A percentile compares a stretch with the other conserved stretches of the same genome.
Evolutionary conservation across 2,888 invertebrate species (phyloP).

Genomic region (Ochropacha duplaris): DNA sequence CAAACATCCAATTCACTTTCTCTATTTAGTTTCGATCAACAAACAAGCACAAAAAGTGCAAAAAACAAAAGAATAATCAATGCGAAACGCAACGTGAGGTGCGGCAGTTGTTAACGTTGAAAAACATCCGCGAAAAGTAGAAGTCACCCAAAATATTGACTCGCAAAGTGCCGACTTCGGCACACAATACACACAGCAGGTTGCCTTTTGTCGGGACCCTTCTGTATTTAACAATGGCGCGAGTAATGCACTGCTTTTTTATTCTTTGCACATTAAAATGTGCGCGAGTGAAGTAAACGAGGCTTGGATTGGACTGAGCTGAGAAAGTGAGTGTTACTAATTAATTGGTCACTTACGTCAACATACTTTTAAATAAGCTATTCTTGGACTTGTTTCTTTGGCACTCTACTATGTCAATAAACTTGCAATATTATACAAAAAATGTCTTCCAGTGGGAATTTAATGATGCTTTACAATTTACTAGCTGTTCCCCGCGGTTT

Average conservation of each 20-base stretch:
- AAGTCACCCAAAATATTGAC: slow-evolving; percentile 81
- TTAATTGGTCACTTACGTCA: background rate
- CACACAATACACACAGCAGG: slow-evolving; percentile 77
- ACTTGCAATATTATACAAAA: too few relatives aligned
- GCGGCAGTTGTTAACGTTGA: slow-evolving; percentile 70
- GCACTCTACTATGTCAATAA: too few relatives aligned
- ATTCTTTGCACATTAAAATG: slow-evolving; percentile 54
- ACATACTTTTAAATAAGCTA: background rate
- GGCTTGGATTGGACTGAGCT: slow-evolving; percentile 16
- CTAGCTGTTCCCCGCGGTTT: too few relatives aligned
- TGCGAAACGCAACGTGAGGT: slow-evolving; percentile 59
- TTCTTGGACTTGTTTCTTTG: background rate
- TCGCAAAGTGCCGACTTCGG: slow-evolving; percentile 75
- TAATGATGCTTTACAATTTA: too few relatives aligned
- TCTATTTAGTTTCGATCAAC: slow-evolving; percentile 37
- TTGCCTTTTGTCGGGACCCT: slow-evolving; percentile 70
- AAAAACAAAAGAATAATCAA: slow-evolving; percentile 61
- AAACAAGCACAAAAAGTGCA: slow-evolving; percentile 54
- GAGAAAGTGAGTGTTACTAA: background rate
- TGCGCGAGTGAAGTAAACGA: slow-evolving; percentile 52
- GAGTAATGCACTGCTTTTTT: slow-evolving; percentile 75
- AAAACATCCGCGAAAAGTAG: slow-evolving; percentile 44
- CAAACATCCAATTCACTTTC: slow-evolving; percentile 51
- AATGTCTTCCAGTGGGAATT: too few relatives aligned
- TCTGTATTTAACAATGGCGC: slow-evolving; percentile 61